phyloP scores from a whole-genome alignment of 2,113 vertebrate species.

The Notarius quadriscutis region DNA sequence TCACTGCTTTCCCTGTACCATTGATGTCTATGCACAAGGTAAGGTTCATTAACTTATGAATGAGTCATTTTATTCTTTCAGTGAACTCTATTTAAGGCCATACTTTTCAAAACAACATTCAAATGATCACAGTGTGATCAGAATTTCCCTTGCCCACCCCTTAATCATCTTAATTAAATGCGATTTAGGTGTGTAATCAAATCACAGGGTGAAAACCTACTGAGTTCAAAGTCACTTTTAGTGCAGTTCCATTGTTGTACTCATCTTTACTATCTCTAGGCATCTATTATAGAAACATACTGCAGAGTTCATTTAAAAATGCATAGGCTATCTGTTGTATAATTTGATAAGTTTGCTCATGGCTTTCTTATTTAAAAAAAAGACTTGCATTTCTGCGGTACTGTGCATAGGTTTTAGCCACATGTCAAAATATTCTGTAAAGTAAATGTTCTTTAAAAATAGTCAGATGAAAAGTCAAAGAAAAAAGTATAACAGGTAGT shows the following conservation, averaged over 20 bases:
- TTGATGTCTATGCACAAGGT: conserved; percentile 59
- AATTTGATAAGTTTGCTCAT: conserved; percentile 4
- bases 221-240: conserved; percentile 15
- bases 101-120: conserved; percentile 18
- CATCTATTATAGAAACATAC: conserved; percentile 8
- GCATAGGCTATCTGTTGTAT: background rate
- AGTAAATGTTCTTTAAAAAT: background rate
- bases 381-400: background rate
- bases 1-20: conserved; percentile 50
- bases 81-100: background rate
- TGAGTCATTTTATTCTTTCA: conserved; percentile 39
- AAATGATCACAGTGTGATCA: conserved; percentile 8
- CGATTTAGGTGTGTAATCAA: conserved; percentile 15
- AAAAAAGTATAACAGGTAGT: background rate
- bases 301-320: background rate
- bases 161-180: conserved; percentile 2
- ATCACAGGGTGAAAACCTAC: conserved; percentile 1
- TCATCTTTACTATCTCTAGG: background rate
- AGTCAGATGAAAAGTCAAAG: background rate
- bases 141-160: background rate
- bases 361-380: background rate
- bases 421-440: background rate
- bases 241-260: background rate
- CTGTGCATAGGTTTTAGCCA: background rate
- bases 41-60: conserved; percentile 56